Evolutionary conservation across 2,113 vertebrate genomes (phyloP), one percentile per base, ranked within the genome.

Genomic region (Pseudolaguvia tuberculata): DNA sequence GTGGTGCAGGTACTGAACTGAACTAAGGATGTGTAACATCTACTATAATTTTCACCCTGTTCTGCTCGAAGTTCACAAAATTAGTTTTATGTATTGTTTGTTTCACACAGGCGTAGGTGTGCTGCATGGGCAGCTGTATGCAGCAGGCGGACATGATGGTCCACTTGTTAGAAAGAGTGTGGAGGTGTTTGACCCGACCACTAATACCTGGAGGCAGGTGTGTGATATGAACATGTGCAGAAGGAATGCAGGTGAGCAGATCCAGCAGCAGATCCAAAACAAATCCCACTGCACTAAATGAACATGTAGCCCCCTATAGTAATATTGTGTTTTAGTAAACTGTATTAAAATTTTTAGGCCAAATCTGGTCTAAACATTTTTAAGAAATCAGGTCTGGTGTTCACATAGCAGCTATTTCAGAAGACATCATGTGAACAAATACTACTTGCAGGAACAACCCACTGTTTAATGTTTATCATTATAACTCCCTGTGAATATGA

Each of bases 201-300:
- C 87, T 89, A 96, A 96, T 86, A 87, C 84, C 48, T 98, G 96
- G 96, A 94, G 91, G 51, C 94, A 94, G 85, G 96, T 95, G 73
- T 94, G 92, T 14, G 95, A 98, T 86, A 98, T 98, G 96, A 98
- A 98, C 84, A 97, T 98, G 96, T 98, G 96, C 58, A 88, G 96
- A 39, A 89, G 96, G 73, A 98, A 98, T 5, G 96, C 96, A 91
- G 96, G 96, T 97, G 82, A 89, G 87, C 27, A 59, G 39, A 10
- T 15, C 5, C 27, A 50, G 17, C n/a, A 27, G n/a, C 4, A 39
- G 1, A n/a, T n/a, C n/a, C n/a, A n/a, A n/a, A n/a, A n/a, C n/a
- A n/a, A n/a, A n/a, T n/a, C n/a, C n/a, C n/a, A n/a, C n/a, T n/a
- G n/a, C n/a, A n/a, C n/a, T n/a, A n/a, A n/a, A n/a, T n/a, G n/a